Evolutionary conservation across 2,113 vertebrate species (phyloP).

Genomic region (Dromaius novaehollandiae): DNA sequence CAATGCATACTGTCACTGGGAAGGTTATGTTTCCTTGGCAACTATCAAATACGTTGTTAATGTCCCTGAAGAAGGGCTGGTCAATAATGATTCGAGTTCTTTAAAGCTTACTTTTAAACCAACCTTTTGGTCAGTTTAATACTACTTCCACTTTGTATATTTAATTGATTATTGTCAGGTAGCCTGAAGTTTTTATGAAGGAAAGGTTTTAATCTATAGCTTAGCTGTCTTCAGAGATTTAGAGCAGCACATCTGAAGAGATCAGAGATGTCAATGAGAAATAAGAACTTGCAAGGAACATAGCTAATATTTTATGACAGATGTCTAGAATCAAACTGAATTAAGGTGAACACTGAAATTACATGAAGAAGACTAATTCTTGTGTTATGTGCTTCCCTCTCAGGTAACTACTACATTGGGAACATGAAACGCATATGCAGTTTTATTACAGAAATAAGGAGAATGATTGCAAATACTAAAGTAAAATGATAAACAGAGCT

Average conservation of each 20-base stretch:
- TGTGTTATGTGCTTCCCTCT: background rate
- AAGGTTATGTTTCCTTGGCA: slow-evolving; percentile 73
- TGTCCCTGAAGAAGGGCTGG: slow-evolving; percentile 51
- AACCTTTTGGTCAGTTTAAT: slow-evolving; percentile 45
- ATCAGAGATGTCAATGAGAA: background rate
- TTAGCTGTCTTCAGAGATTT: background rate
- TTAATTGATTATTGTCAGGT: slow-evolving; percentile 48
- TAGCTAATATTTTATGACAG: background rate
- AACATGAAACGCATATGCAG: background rate
- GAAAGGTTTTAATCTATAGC: slow-evolving; percentile 23
- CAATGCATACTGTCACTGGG: slow-evolving; percentile 40
- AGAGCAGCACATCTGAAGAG: background rate
- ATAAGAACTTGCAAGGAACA: background rate
- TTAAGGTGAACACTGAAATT: background rate
- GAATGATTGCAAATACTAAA: background rate
- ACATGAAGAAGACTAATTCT: background rate
- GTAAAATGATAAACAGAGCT: background rate
- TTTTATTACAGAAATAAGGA: background rate
- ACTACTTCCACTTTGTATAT: background rate
- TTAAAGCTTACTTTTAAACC: slow-evolving; percentile 59
- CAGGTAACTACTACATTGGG: background rate
- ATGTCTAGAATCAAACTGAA: background rate
- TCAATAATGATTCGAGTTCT: slow-evolving; percentile 64
- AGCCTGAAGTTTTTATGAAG: slow-evolving; percentile 5
- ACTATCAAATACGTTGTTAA: slow-evolving; percentile 69